phyloP scores from a whole-genome alignment of 2,113 vertebrate genomes.

The Agapornis roseicollis region DNA sequence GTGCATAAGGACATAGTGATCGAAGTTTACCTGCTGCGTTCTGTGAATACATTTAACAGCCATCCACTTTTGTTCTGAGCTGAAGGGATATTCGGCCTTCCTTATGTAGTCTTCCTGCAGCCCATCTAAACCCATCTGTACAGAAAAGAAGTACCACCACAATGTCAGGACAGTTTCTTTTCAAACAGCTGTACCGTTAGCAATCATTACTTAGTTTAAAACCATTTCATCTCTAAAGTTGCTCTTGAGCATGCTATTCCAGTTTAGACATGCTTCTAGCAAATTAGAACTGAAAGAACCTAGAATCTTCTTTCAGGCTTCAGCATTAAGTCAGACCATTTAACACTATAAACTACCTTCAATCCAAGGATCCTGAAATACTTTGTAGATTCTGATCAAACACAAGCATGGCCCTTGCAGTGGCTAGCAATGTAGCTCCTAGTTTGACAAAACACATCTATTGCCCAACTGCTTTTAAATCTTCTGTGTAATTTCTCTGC shows the following conservation, averaged over 20 bases:
- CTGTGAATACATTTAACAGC: slow-evolving; percentile 91
- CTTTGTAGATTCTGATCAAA: background rate
- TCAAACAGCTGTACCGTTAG: background rate
- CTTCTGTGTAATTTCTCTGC: background rate
- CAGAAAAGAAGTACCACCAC: background rate
- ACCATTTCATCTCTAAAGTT: background rate
- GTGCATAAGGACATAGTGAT: background rate
- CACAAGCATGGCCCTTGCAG: background rate
- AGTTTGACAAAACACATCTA: background rate
- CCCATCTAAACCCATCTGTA: slow-evolving; percentile 91
- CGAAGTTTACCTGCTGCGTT: slow-evolving; percentile 85
- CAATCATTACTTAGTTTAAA: background rate
- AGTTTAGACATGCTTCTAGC: background rate
- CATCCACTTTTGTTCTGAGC: slow-evolving; percentile 98
- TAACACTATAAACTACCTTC: background rate
- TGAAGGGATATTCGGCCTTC: slow-evolving; percentile 91
- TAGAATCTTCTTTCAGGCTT: background rate
- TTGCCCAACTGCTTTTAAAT: background rate
- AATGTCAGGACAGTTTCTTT: background rate
- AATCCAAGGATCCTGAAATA: background rate
- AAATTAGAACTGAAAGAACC: background rate
- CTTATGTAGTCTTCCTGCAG: slow-evolving; percentile 91
- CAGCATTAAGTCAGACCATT: background rate
- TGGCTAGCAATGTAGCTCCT: background rate
- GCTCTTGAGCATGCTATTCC: background rate